Conservation (phyloP, 2,888 invertebrate genomes). For the Oxyscelio sp. region DNA sequence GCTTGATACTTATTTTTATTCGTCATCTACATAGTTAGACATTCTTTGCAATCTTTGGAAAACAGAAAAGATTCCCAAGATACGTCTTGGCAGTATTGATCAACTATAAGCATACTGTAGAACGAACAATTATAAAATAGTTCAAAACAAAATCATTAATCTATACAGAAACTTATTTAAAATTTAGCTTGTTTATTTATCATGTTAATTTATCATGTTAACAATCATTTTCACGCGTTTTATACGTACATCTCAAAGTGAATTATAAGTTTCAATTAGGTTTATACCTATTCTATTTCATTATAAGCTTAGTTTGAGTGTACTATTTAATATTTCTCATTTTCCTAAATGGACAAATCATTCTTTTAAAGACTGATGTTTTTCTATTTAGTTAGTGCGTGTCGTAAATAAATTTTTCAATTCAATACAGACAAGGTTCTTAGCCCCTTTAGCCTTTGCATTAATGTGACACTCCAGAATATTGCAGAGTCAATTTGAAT, state of each 20-base stretch:
- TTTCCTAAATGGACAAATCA: slow-evolving; percentile 75
- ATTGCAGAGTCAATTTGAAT: slow-evolving; percentile 65
- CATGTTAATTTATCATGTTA: no score
- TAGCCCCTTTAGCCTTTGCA: slow-evolving; percentile 46
- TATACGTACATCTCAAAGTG: background rate
- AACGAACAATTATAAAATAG: slow-evolving; percentile 15
- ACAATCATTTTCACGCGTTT: no score
- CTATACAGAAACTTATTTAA: background rate
- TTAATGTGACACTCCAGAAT: slow-evolving; percentile 68
- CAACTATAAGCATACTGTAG: slow-evolving; percentile 22
- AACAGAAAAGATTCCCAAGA: slow-evolving; percentile 1
- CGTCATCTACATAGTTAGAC: slow-evolving; percentile 46
- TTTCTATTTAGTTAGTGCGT: slow-evolving; percentile 67
- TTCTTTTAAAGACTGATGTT: slow-evolving; percentile 62
- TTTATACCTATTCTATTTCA: slow-evolving; percentile 5
- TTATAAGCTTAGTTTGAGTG: slow-evolving; percentile 5
- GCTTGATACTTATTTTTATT: slow-evolving; percentile 40
- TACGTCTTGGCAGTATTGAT: slow-evolving; percentile 29
- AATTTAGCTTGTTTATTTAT: no score
- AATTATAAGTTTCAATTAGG: no score
- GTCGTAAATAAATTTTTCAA: slow-evolving; percentile 70
- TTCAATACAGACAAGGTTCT: slow-evolving; percentile 46
- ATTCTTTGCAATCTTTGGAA: slow-evolving; percentile 52
- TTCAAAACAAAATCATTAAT: background rate
- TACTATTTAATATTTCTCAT: slow-evolving; percentile 37